Base-by-base conservation (phyloP, 2,888 invertebrate species). In the Stramonita haemastoma region DNA sequence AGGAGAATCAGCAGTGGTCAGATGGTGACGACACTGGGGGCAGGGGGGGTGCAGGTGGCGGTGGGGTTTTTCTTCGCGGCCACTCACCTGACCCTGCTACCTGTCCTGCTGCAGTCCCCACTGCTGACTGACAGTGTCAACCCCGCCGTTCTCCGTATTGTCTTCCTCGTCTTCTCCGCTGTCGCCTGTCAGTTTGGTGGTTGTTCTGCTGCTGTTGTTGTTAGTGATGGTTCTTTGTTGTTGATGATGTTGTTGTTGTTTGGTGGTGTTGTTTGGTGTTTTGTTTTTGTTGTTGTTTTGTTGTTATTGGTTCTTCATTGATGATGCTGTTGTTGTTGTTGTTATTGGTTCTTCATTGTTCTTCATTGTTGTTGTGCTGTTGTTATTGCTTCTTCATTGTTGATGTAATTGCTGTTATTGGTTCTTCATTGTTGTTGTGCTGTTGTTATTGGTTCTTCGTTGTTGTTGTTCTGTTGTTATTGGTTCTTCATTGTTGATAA, bases 101-200 rank as follows among this genome's bases (percentile, higher is more conserved):
- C 86, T 73, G 1, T 8, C 1, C 86, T 86, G 22, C 70, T 86
- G 19, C 36, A 26, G 26, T 60, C 36, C 26, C 36, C 73, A 2
- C n/a, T 29, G 17, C 70, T 86, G 36, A n/a, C 70, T 11, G 86
- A 73, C 36, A 36, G 26, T 73, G 73, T 66, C 34, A 73, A 86
- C 73, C 34, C 86, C 36, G 36, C 70, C 70, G 0, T 70, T 17
- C 86, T 36, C 26, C 70, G 86, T 1, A 86, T 86, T 73, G 86
- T 86, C 70, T 86, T 86, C 70, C 86, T 86, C 46, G 73, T 73
- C n/a, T 86, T 86, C n/a, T 86, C 86, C 15, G 86, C 86, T 19
- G 70, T 86, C 26, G 86, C 86, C 34, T 70, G 86, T 73, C 36
- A 11, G 73, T 85, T 6, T 17, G 19, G 34, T 8, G 5, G 70